These are phyloP conservation scores for Mormyrus hasselquistii DNA, from an alignment of 2,797 vertebrate genomes.

Conservation along the genomic window DNA sequence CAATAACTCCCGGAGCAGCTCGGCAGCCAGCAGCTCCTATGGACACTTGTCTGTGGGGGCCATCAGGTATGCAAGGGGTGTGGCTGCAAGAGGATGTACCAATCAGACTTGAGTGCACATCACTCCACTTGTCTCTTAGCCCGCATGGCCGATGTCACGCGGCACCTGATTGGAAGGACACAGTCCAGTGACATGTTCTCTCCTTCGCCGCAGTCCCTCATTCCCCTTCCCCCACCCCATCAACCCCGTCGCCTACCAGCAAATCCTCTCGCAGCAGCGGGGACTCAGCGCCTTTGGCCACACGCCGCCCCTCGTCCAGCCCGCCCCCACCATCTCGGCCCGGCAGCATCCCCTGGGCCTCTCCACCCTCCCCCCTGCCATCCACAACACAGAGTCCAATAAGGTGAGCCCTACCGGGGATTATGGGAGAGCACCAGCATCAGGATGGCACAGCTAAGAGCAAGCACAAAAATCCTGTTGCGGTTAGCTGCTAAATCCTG, in stretches of 20 bases:
- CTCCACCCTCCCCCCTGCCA: conserved; percentile 46
- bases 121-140: background rate
- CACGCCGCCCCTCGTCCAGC: conserved; percentile 83
- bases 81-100: background rate
- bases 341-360: conserved; percentile 73
- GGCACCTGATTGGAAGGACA: background rate
- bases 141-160: background rate
- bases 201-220: conserved; percentile 66
- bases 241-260: conserved; percentile 90
- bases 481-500: background rate
- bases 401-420: conserved; percentile 64
- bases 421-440: background rate
- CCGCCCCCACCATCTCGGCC: conserved; percentile 68
- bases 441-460: background rate
- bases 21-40: conserved; percentile 83
- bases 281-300: conserved; percentile 84
- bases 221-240: conserved; percentile 92
- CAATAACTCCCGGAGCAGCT: conserved; percentile 92
- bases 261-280: conserved; percentile 87
- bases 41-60: conserved; percentile 87
- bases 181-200: background rate
- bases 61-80: conserved; percentile 64
- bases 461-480: background rate
- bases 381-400: conserved; percentile 66
- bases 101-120: background rate